A percentile compares a stretch with the other conserved stretches of the same genome.
phyloP scores from a whole-genome alignment of 2,113 vertebrate species.

The Ranitomeya variabilis region DNA sequence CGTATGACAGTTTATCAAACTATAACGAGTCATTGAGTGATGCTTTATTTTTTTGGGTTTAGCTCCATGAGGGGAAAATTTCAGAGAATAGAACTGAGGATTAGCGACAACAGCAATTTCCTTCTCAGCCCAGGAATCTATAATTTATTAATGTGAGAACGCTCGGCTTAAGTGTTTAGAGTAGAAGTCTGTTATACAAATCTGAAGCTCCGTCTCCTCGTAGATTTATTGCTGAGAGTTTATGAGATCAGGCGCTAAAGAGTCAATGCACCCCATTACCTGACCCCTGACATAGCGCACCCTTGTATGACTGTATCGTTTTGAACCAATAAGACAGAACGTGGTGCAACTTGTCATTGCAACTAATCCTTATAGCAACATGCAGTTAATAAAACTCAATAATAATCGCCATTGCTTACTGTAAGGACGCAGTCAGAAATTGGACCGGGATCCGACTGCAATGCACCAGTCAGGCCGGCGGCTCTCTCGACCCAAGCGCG shows the following conservation, averaged over 20 bases:
- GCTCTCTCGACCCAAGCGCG: too few species aligned
- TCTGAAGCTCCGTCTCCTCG: background rate
- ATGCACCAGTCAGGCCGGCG: too few species aligned
- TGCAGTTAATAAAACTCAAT: too few species aligned
- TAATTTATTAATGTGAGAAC: conserved; percentile 70
- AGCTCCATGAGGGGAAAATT: conserved; percentile 63
- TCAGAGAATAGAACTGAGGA: conserved; percentile 73
- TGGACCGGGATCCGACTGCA: too few species aligned
- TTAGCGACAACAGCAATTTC: conserved; percentile 68
- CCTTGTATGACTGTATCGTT: too few species aligned
- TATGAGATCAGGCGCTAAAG: background rate
- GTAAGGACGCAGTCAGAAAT: too few species aligned
- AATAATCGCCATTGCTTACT: too few species aligned
- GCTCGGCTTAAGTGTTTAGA: conserved; percentile 62
- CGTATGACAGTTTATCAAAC: conserved; percentile 78
- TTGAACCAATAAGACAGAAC: too few species aligned
- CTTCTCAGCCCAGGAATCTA: conserved; percentile 65
- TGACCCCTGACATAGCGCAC: background rate
- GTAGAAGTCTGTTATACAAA: conserved; percentile 21
- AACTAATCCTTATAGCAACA: too few species aligned
- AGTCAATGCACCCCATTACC: background rate
- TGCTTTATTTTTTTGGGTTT: conserved; percentile 65
- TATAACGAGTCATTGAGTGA: conserved; percentile 75
- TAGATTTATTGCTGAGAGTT: background rate
- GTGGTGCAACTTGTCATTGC: too few species aligned